Base-by-base conservation (phyloP, 2,113 vertebrate species). In the Gallinago undulata region DNA sequence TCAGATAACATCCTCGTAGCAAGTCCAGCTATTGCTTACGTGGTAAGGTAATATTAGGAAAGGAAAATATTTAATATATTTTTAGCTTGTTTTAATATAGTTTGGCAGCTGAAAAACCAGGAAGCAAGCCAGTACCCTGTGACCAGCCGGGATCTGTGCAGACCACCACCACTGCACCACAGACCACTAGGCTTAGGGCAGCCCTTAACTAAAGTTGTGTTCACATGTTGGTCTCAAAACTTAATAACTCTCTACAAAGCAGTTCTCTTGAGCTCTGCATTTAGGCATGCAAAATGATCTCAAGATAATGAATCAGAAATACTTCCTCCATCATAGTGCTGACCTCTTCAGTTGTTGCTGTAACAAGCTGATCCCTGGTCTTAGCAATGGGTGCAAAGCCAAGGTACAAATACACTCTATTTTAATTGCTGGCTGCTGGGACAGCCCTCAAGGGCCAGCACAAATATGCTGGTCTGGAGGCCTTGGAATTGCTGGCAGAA, bases 21-120 rank as follows among this genome's bases (percentile, higher is more conserved):
- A 93, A 74, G 62, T 72, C 81, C 96, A 97, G 51, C 93, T 85
- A 90, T 48, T 96, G 94, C 97, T 97, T 95, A 96, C 77, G 41
- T 94, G 86, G 89, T 81, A 94, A 96, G 63, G 96, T 97, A 97
- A 97, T 94, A 95, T 59, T 97, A 97, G 97, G 90, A 97, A 97
- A 97, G 97, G 97, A 97, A 97, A 97, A 89, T 97, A 97, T 97
- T 97, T 94, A 86, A 89, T 96, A 70, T 97, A 97, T 97, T 97
- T 97, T 97, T 97, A 97, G 96, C 80, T 87, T 93, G 95, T 82
- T 97, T 97, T 96, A 96, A 97, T 96, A 95, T 95, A 97, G 90
- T 97, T 97, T 89, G 89, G 96, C 97, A 96, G 94, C 96, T 97
- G 96, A 94, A 93, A 97, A 96, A 75, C 66, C 83, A 97, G 94